Conservation (phyloP, 1,140 invertebrate species). For the Phymorhynchus buccinoides region DNA sequence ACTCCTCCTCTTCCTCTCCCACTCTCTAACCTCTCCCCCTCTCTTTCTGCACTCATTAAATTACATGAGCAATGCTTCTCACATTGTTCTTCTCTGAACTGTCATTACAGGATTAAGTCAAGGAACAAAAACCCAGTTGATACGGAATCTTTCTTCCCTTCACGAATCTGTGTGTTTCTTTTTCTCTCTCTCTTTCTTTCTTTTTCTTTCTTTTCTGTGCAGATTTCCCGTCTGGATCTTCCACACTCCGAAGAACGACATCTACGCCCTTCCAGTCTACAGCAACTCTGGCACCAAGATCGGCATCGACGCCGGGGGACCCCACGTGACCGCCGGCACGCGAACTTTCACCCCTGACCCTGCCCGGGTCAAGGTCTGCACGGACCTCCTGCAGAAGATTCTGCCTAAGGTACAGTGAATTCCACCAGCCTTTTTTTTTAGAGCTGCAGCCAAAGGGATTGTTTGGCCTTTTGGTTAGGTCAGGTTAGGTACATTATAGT, state of each 20-base stretch:
- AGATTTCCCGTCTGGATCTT: constrained; percentile 69
- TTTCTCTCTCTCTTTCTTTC: neutral
- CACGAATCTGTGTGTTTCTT: neutral
- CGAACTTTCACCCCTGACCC: constrained; percentile 59
- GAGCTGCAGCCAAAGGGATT: no score
- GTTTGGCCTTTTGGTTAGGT: neutral
- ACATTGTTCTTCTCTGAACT: no score
- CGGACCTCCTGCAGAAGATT: constrained; percentile 45
- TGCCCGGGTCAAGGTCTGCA: constrained; percentile 49
- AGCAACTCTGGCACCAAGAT: constrained; percentile 66
- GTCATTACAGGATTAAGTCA: no score
- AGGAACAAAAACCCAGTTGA: no score
- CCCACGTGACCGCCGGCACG: constrained; percentile 54
- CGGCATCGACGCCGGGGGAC: constrained; percentile 61
- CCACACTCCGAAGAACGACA: constrained; percentile 56
- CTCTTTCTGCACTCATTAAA: neutral
- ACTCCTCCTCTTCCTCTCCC: neutral
- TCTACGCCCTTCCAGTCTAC: constrained; percentile 67
- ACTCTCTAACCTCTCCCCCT: neutral
- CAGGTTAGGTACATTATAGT: no score
- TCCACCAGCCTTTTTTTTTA: neutral
- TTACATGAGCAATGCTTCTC: no score
- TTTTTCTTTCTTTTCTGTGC: neutral
- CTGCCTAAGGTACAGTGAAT: constrained; percentile 52
- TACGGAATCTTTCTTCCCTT: no score